Conservation (phyloP, 2,797 vertebrate genomes). For the Acrossocheilus fasciatus region DNA sequence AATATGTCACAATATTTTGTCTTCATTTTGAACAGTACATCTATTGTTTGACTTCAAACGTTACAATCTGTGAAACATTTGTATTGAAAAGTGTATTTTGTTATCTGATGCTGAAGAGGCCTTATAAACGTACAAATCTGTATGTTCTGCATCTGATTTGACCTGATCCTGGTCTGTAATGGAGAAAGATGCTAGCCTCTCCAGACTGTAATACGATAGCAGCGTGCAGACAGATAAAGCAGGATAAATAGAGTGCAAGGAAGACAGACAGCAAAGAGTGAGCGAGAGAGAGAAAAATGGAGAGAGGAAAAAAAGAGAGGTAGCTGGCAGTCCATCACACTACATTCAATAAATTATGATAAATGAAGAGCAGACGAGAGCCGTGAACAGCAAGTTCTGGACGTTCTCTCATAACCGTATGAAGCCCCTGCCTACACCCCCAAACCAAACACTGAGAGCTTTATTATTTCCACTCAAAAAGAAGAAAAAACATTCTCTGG, state of each 20-base stretch:
- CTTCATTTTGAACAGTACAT: background rate
- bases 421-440: slow-evolving; percentile 12
- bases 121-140: background rate
- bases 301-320: slow-evolving; percentile 37
- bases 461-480: slow-evolving; percentile 50
- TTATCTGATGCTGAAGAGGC: slow-evolving; percentile 1
- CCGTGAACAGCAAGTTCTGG: slow-evolving; percentile 19
- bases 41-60: background rate
- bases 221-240: slow-evolving; percentile 21
- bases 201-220: slow-evolving; percentile 19
- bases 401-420: slow-evolving; percentile 33
- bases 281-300: background rate
- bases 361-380: slow-evolving; percentile 54
- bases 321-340: slow-evolving; percentile 52
- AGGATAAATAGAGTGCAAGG: slow-evolving; percentile 1
- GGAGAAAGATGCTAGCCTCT: background rate
- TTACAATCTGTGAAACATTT: background rate
- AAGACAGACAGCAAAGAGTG: slow-evolving; percentile 14
- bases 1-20: background rate
- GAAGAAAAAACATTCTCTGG: slow-evolving; percentile 37
- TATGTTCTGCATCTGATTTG: background rate
- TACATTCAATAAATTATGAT: slow-evolving; percentile 52
- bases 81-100: background rate
- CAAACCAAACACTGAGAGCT: slow-evolving; percentile 49
- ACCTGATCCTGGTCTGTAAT: background rate